Base-by-base conservation (phyloP, 2,113 vertebrate genomes). In the Boleophthalmus pectinirostris region DNA sequence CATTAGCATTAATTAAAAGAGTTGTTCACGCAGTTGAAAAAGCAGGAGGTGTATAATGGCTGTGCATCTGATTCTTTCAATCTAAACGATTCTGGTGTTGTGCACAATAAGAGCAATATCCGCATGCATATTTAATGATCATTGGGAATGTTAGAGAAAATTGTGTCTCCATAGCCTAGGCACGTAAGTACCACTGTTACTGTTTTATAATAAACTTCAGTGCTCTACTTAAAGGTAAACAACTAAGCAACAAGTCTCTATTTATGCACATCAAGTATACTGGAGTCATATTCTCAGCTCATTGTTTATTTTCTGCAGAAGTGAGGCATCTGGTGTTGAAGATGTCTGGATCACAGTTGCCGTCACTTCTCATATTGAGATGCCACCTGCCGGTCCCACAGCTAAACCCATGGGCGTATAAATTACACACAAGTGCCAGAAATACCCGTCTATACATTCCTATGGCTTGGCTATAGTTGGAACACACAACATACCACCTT, bases 391-490 rank as follows among this genome's bases (percentile, higher is more conserved):
- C 21, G 57, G 45, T 54, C 43, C 54, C 73, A 63, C 51, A 60
- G 81, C 77, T 78, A 80, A 82, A 87, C 65, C 82, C 58, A 20
- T 20, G 2, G 75, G 63, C 67, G 79, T 85, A 87, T 89, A 83
- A 87, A 88, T 85, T 76, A 79, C 89, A 84, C 69, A 68, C 66
- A 21, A 49, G 77, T 35, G 43, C 82, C 81, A 84, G 77, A 88
- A 87, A 89, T 90, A 87, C 73, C 70, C 72, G 57, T 63, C 46
- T 73, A 69, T 73, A 65, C 84, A 75, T 83, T 85, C 74, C 71
- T 58, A 13, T 35, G 68, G 60, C 79, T 75, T 68, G 60, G 81
- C 74, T 85, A 67, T 82, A 89, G 35, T 80, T 14, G 29, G 77
- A 68, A 78, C 69, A 6, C 23, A 63, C 67, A 46, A 77, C 70